Evolutionary conservation across 1,140 invertebrate species (phyloP).

Genomic region (Dinothrombium tinctorium): DNA sequence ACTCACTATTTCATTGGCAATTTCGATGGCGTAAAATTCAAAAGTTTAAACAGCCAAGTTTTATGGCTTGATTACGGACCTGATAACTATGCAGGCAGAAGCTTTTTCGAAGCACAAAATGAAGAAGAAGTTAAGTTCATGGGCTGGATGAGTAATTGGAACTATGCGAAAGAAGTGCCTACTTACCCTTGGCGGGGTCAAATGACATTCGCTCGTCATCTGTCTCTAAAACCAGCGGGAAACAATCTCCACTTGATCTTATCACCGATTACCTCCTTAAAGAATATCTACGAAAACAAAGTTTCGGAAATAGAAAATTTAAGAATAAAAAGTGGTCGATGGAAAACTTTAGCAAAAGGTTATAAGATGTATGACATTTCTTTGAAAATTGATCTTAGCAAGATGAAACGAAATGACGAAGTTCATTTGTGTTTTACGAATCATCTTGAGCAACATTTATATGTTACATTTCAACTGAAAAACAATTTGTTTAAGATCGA

Average conservation of each 20-base stretch:
- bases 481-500: not conserved
- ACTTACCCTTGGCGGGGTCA: constrained; percentile 7
- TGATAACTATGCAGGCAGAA: constrained; percentile 7
- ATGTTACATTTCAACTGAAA: not conserved
- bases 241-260: not conserved
- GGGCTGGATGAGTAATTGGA: constrained; percentile 7
- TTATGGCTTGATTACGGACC: constrained; percentile 7
- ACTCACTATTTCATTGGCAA: constrained; percentile 8
- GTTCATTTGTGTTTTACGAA: too few species aligned
- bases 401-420: too few species aligned
- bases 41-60: not conserved
- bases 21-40: constrained; percentile 7
- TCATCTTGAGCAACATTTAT: too few species aligned
- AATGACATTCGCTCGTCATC: constrained; percentile 1
- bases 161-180: not conserved
- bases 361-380: too few species aligned
- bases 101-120: not conserved
- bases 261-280: not conserved
- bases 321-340: not conserved
- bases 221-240: not conserved
- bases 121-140: constrained; percentile 5
- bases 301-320: not conserved
- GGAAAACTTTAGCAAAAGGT: too few species aligned
- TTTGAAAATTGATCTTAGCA: not conserved
- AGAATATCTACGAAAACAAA: not conserved